Evolutionary conservation across 2,113 vertebrate genomes (phyloP).

Genomic region (Coryphaenoides rupestris): DNA sequence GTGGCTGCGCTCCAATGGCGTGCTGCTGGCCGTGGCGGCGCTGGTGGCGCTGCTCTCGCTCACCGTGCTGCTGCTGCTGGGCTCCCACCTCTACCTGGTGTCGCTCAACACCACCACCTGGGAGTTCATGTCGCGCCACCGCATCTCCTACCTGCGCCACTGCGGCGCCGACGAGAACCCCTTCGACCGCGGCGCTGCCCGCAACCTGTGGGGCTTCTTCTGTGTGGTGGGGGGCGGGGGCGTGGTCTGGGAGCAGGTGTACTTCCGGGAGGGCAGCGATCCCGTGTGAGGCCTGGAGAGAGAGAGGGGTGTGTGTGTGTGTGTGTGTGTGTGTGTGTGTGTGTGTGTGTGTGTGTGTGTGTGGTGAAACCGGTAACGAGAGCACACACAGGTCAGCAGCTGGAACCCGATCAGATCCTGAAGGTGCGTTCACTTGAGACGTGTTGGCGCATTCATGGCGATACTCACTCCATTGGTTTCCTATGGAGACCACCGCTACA

Average conservation of each 20-base stretch:
- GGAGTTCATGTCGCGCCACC: constrained; percentile 93
- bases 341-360: too few species aligned
- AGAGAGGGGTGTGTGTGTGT: too few species aligned
- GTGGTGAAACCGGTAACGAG: too few species aligned
- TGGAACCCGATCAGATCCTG: too few species aligned
- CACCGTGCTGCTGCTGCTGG: constrained; percentile 80
- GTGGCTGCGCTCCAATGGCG: constrained; percentile 79
- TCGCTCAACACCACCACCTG: constrained; percentile 93
- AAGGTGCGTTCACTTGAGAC: too few species aligned
- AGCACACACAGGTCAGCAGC: too few species aligned
- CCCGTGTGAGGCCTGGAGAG: constrained; percentile 59
- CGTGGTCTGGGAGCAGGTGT: constrained; percentile 85
- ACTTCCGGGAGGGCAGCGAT: constrained; percentile 74
- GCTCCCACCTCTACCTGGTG: constrained; percentile 88
- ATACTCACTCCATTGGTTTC: too few species aligned
- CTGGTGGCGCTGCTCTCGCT: constrained; percentile 71
- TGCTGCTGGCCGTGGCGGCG: constrained; percentile 75
- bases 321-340: too few species aligned
- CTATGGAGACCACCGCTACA: too few species aligned
- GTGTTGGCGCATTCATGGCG: too few species aligned
- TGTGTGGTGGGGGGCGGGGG: constrained; percentile 76
- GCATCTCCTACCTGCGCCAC: constrained; percentile 90
- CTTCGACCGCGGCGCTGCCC: constrained; percentile 84
- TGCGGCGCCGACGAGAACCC: constrained; percentile 81
- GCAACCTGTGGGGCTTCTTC: constrained; percentile 93